phyloP scores from a whole-genome alignment of 2,113 vertebrate genomes.

The Seriola dumerili region DNA sequence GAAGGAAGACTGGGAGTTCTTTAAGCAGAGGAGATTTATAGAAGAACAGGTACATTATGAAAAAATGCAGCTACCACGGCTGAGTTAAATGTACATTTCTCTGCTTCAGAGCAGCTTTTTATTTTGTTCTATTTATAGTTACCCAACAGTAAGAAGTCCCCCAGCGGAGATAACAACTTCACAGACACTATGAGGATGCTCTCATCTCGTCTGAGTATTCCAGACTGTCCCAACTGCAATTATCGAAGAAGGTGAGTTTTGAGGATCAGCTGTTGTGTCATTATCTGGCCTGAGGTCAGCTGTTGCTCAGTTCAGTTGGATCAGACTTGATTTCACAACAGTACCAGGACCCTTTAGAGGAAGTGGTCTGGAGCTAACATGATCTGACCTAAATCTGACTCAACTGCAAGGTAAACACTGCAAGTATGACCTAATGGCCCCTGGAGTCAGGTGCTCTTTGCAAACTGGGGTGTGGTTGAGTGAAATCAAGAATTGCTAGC shows the following conservation, averaged over 20 bases:
- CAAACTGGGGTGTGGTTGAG: background rate
- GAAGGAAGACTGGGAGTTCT: constrained; percentile 97
- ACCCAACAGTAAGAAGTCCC: constrained; percentile 90
- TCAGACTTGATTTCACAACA: background rate
- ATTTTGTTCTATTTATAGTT: constrained; percentile 81
- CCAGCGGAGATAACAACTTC: constrained; percentile 92
- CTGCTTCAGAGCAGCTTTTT: background rate
- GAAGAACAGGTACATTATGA: constrained; percentile 91
- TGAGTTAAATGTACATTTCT: background rate
- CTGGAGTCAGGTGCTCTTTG: background rate
- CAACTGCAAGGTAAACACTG: background rate
- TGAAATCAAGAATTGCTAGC: background rate
- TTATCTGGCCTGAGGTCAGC: background rate
- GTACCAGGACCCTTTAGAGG: background rate
- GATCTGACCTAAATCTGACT: background rate
- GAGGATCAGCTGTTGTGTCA: background rate
- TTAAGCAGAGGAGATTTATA: constrained; percentile 93
- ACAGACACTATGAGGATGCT: constrained; percentile 96
- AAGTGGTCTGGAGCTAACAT: background rate
- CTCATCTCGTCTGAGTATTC: constrained; percentile 93
- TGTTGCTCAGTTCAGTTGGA: background rate
- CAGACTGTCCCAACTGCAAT: constrained; percentile 98
- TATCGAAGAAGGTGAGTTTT: constrained; percentile 92
- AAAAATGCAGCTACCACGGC: background rate
- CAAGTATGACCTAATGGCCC: background rate